Evolutionary conservation across 1,140 invertebrate genomes (phyloP), one percentile per base, ranked within the genome.

Genomic region (Drosophila teissieri): DNA sequence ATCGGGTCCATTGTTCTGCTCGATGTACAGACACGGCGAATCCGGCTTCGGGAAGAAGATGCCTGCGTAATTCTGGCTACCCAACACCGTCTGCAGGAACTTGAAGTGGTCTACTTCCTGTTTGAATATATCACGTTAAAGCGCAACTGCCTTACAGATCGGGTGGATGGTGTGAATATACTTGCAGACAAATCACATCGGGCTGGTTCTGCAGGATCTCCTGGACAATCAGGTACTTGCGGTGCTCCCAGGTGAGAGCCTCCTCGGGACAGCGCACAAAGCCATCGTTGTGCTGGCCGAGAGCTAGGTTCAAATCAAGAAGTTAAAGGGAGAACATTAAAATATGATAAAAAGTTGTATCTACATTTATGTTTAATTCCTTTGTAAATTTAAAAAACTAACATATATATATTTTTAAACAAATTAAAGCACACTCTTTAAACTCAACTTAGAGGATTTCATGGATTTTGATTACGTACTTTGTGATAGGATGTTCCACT

Each of bases 31-130:
- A 91, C 96, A 97, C 0, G 96, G 96, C 0, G 96, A 97, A 81
- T 96, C 95, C 1, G 96, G 96, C 92, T 97, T 97, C 0, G 95
- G 95, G 78, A 94, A 95, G 91, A 97, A 97, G 49, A 94, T 93
- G 4, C 96, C 96, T 0, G 91, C 86, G 84, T 96, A 97, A 2
- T 96, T 95, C 79, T 95, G 93, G 15, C 93, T 93, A 2, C 90
- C 92, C 51, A 97, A 90, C 11, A 94, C 93, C 27, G 93, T 93
- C 70, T 94, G 93, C 19, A 97, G 83, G 80, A 96, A 96, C 54
- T 94, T 94, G 82, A 95, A 97, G 82, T 96, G 95, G 91, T 97
- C 96, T 2, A 96, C 95, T 93, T 97, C 95, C 95, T 95, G 22
- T 12, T 48, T 14, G 15, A 0, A 52, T 2, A 45, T 0, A 48